phyloP scores from a whole-genome alignment of 2,113 vertebrate species.

The Ochotona curzoniae region DNA sequence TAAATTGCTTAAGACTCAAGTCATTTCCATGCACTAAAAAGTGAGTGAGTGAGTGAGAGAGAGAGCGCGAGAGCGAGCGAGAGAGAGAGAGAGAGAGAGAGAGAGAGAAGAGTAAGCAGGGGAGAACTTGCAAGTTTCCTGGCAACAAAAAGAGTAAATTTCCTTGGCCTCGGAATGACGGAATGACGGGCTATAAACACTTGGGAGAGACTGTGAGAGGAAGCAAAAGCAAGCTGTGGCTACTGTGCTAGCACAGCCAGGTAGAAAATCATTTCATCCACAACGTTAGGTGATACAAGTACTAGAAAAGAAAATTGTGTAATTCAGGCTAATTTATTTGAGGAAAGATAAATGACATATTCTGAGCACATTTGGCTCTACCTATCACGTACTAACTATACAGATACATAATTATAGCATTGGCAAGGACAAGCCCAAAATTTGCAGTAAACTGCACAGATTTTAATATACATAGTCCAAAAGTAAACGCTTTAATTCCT shows the following conservation, averaged over 20 bases:
- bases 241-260: neutral
- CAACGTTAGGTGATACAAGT: no score
- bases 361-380: neutral
- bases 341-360: neutral
- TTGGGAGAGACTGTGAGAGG: neutral
- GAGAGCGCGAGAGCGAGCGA: no score
- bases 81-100: no score
- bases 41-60: no score
- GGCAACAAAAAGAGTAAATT: neutral
- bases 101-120: neutral
- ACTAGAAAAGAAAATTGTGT: neutral
- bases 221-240: neutral
- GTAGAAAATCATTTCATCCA: neutral
- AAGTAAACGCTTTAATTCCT: neutral
- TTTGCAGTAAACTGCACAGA: neutral
- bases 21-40: neutral
- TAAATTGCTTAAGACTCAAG: neutral
- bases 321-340: constrained; percentile 13
- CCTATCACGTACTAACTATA: neutral
- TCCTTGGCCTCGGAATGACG: neutral
- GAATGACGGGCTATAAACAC: neutral
- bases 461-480: neutral
- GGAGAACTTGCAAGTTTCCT: neutral
- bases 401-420: neutral
- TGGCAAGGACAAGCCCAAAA: neutral